Conservation (phyloP, 2,113 vertebrate genomes). For the Andinoacara biseriatus region DNA sequence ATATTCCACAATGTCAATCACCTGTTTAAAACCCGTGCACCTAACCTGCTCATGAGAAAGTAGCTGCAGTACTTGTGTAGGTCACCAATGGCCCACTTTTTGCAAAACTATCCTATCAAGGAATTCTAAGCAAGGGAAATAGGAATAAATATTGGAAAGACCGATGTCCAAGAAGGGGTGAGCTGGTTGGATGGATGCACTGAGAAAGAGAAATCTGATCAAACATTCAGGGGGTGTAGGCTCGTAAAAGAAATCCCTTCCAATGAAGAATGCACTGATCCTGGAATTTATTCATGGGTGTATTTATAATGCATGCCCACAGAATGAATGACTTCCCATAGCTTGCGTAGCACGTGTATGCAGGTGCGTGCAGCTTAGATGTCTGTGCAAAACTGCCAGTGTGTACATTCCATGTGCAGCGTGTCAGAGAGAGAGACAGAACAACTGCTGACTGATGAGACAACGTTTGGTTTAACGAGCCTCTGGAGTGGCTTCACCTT, state of each 20-base stretch:
- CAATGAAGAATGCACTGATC: slow-evolving; percentile 69
- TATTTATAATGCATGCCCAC: slow-evolving; percentile 75
- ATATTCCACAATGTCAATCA: not conserved
- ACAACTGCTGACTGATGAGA: slow-evolving; percentile 69
- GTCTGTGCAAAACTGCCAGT: slow-evolving; percentile 4
- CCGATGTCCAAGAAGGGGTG: slow-evolving; percentile 25
- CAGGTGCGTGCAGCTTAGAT: not conserved
- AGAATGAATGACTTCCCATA: slow-evolving; percentile 62
- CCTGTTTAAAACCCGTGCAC: not conserved
- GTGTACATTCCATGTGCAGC: slow-evolving; percentile 15
- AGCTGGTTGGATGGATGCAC: slow-evolving; percentile 4
- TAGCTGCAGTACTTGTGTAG: not conserved
- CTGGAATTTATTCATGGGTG: slow-evolving; percentile 75
- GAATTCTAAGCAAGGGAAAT: slow-evolving; percentile 4
- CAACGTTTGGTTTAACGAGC: slow-evolving; percentile 71
- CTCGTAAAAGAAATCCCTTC: slow-evolving; percentile 56
- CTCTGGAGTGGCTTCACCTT: slow-evolving; percentile 71
- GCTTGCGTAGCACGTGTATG: slow-evolving; percentile 30
- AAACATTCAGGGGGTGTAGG: slow-evolving; percentile 53
- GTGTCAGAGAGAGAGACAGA: slow-evolving; percentile 37
- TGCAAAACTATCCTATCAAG: not conserved
- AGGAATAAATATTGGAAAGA: slow-evolving; percentile 30
- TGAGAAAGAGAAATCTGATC: slow-evolving; percentile 47
- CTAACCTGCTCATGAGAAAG: not conserved
- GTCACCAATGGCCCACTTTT: not conserved